A percentile compares a stretch with the other conserved stretches of the same genome.
These are phyloP conservation scores for Larimichthys polyactis DNA, from an alignment of 2,113 vertebrate species.

Conservation along the genomic window DNA sequence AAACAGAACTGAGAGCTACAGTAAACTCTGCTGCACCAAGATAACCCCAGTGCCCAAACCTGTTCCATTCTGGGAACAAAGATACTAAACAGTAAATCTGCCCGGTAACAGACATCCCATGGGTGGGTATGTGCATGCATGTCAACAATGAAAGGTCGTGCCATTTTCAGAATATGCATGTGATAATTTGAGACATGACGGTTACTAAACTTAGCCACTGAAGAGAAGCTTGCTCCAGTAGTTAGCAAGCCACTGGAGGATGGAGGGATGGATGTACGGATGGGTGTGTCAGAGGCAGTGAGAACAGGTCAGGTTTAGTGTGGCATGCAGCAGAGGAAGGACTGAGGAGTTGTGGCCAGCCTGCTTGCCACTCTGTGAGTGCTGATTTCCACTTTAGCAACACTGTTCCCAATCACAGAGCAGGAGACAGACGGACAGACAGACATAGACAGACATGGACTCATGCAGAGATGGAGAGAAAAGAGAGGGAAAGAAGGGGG, in stretches of 20 bases:
- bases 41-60: constrained; percentile 51
- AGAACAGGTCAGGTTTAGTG: constrained; percentile 64
- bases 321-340: constrained; percentile 57
- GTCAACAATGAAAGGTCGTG: constrained; percentile 72
- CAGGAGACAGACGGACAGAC: constrained; percentile 38
- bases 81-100: constrained; percentile 65
- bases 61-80: constrained; percentile 62
- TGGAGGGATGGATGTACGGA: constrained; percentile 50
- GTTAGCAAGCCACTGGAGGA: constrained; percentile 56
- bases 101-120: constrained; percentile 69
- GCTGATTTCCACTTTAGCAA: constrained; percentile 60
- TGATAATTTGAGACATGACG: constrained; percentile 72
- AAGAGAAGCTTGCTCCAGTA: constrained; percentile 63
- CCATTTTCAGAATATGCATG: constrained; percentile 67
- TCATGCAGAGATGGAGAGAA: constrained; percentile 27
- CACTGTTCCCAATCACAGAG: constrained; percentile 40
- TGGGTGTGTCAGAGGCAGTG: constrained; percentile 62
- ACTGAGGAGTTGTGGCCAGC: constrained; percentile 46
- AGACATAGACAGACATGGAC: constrained; percentile 11
- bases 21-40: constrained; percentile 45
- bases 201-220: constrained; percentile 66
- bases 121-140: constrained; percentile 60
- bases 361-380: constrained; percentile 40
- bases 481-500: neutral
- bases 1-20: constrained; percentile 40